Conservation (phyloP, 1,140 invertebrate species). For the Epicauta chinensis region DNA sequence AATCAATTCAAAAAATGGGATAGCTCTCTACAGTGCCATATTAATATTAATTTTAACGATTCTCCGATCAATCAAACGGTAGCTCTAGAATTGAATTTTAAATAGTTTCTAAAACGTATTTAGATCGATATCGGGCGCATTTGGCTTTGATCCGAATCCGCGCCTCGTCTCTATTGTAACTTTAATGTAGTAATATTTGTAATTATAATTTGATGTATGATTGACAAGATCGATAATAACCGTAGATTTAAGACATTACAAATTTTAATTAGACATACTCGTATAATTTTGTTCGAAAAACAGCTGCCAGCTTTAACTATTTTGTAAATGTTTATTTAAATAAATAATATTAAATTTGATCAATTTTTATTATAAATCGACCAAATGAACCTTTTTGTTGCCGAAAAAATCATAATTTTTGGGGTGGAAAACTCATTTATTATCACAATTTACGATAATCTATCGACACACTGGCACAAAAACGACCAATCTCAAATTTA, state of each 20-base stretch:
- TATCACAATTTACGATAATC: conserved; percentile 35
- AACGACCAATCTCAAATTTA: too few relatives aligned
- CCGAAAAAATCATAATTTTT: too few relatives aligned
- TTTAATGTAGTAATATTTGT: conserved; percentile 15
- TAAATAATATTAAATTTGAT: too few relatives aligned
- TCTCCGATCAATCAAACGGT: too few relatives aligned
- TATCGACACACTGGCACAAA: conserved; percentile 28
- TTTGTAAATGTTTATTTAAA: too few relatives aligned
- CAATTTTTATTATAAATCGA: too few relatives aligned
- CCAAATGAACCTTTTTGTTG: too few relatives aligned
- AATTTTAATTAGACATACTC: conserved; percentile 15
- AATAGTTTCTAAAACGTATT: not conserved
- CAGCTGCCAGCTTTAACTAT: too few relatives aligned
- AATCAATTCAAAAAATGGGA: too few relatives aligned
- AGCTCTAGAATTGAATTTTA: too few relatives aligned
- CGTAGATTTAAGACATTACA: conserved; percentile 23
- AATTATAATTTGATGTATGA: conserved; percentile 28
- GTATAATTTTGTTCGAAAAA: not conserved
- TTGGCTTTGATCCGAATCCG: conserved; percentile 7
- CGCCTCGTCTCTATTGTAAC: conserved; percentile 1
- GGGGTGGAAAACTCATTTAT: conserved; percentile 35
- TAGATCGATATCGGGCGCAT: conserved; percentile 5
- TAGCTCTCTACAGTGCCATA: conserved; percentile 14
- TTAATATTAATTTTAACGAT: conserved; percentile 5
- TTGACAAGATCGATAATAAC: conserved; percentile 27